Base-by-base conservation (phyloP, 2,888 invertebrate species). In the Camptogramma bilineatum region DNA sequence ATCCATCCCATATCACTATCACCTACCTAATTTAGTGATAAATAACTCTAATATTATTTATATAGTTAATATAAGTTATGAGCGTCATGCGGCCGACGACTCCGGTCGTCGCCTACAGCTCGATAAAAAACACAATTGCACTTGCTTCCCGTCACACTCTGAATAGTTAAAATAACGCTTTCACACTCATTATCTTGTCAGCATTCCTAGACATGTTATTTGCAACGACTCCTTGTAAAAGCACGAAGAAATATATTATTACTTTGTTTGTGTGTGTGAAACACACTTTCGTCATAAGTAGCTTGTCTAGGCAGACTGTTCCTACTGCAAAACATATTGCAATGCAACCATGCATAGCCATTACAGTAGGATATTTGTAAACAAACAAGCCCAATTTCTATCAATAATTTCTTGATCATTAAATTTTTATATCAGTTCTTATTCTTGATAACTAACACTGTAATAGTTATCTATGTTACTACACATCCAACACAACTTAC, bases 21-120 rank as follows among this genome's bases (percentile, higher is more conserved):
- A 46, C 62, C 64, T 50, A 44, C 68, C 69, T 72, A 71, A 68
- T 69, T 68, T 70, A 73, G 61, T 70, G 70, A 73, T 73, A 71
- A 73, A 72, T 73, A 73, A 64, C 59, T 66, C 57, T 66, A 61
- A 65, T 53, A 63, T 66, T 64, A 64, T 57, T 59, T 64, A 50
- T 39, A 60, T 66, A 62, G 50, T 58, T 64, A 66, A 66, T 62
- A 56, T 62, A 66, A 57, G 19, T 18, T 44, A 52, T 56, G 69
- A 66, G 65, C 59, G 28, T 21, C 28, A 55, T 10, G 62, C 47
- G 18, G 48, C 24, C 46, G 65, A 21, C 56, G 31, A 39, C 55
- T 21, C 52, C 13, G 24, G 19, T 13, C 54, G 42, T 13, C 62
- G 46, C 31, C 55, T 55, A 42, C 58, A 55, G 52, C 56, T 59